phyloP scores from a whole-genome alignment of 2,113 vertebrate species.

The Mixornis gularis region DNA sequence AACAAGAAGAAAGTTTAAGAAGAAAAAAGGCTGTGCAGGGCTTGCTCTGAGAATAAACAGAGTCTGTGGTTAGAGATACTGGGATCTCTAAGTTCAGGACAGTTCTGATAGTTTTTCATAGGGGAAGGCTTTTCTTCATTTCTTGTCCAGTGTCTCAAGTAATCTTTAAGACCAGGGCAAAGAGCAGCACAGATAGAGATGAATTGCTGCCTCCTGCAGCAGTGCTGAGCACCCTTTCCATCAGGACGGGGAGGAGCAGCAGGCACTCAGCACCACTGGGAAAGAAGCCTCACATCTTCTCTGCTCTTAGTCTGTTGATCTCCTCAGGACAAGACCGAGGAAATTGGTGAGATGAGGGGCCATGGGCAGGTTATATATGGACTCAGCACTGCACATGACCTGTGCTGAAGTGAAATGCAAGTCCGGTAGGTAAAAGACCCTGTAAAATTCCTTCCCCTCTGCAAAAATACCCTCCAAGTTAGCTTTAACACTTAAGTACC shows the following conservation, averaged over 20 bases:
- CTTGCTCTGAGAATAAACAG: not conserved
- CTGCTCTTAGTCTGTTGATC: not conserved
- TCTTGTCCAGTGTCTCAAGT: not conserved
- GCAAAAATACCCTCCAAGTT: not conserved
- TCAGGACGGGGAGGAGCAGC: not conserved
- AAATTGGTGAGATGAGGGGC: not conserved
- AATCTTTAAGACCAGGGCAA: not conserved
- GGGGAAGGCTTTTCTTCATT: not conserved
- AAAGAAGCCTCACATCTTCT: not conserved
- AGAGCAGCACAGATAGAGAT: not conserved
- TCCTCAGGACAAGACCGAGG: not conserved
- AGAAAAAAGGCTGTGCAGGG: not conserved
- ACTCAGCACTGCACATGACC: not conserved
- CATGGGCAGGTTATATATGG: not conserved
- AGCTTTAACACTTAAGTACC: conserved; percentile 41
- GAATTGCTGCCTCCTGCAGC: not conserved
- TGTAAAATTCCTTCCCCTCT: not conserved
- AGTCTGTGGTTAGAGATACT: not conserved
- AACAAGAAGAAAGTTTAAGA: not conserved
- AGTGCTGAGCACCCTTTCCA: not conserved
- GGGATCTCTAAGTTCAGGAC: not conserved
- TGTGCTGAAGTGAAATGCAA: not conserved
- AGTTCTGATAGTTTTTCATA: not conserved
- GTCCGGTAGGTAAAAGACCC: not conserved
- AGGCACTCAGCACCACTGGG: not conserved